Evolutionary conservation across 2,113 vertebrate species (phyloP), one percentile per base, ranked within the genome.

Genomic region (Elanus axillaris): DNA sequence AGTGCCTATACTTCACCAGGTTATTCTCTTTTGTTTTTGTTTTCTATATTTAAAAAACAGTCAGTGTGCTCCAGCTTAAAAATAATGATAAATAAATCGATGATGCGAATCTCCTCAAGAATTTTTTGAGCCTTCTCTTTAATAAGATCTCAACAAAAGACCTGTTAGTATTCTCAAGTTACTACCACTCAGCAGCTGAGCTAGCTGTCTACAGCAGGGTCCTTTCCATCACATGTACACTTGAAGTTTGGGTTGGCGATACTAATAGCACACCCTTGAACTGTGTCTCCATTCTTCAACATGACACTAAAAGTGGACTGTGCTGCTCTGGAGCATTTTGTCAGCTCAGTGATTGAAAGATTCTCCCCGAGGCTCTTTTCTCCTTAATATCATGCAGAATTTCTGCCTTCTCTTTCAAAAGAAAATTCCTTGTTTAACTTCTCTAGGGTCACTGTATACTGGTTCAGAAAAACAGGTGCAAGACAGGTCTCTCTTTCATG

Each of bases 341-440:
- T 95, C 95, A 96, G 90, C 72, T 95, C 77, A 79, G 72, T 95
- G 96, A 97, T 84, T 93, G 95, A 97, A 95, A 97, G 86, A 82
- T 94, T 63, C 84, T 95, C 92, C 94, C 93, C 0, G 75, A 97
- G 92, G 96, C 96, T 93, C 80, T 96, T 88, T 94, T 85, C 77
- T 80, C 88, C 85, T 45, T 85, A 95, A 94, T 88, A 89, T 84
- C 79, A 95, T 74, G 52, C 66, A 92, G 93, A 92, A 94, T 76
- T 90, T 97, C 69, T 77, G 59, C 89, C 69, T 97, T 82, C 76
- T 73, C 76, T 89, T 96, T 94, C 78, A 67, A 91, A 96, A 84
- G 74, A 96, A 68, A 91, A 88, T 91, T 89, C 83, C 85, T 91
- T 80, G 45, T 88, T 86, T 92, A 79, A 94, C 75, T 97, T 96